phyloP scores from a whole-genome alignment of 1,140 invertebrate species.

The Cephus cinctus region DNA sequence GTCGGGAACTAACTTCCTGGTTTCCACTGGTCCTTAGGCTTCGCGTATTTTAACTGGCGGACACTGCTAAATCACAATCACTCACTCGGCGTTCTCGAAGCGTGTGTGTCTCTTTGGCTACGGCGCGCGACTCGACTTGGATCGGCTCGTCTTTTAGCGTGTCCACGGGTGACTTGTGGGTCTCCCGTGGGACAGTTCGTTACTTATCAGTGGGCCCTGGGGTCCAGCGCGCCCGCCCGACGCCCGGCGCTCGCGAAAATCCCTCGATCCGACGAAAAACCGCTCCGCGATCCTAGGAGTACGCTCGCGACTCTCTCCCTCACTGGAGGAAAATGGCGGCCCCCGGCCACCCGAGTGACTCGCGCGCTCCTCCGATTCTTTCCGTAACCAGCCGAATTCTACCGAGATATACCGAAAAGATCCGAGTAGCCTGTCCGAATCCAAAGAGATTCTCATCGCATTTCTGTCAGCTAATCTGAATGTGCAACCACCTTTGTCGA shows the following conservation, averaged over 20 bases:
- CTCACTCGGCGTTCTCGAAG: neutral
- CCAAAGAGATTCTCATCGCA: no score
- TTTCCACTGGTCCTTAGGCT: slow-evolving; percentile 12
- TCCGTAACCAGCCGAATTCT: slow-evolving; percentile 12
- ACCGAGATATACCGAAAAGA: neutral
- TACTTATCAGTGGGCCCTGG: slow-evolving; percentile 25
- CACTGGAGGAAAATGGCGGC: slow-evolving; percentile 51
- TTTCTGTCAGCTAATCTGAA: no score
- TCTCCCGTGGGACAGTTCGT: slow-evolving; percentile 21
- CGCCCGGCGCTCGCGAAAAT: slow-evolving; percentile 25
- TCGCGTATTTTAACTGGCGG: slow-evolving; percentile 1
- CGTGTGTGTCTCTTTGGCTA: neutral
- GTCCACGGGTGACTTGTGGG: slow-evolving; percentile 23
- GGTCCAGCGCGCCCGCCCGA: slow-evolving; percentile 28
- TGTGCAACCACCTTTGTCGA: no score
- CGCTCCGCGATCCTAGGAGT: slow-evolving; percentile 22
- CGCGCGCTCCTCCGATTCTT: slow-evolving; percentile 35
- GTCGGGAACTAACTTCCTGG: slow-evolving; percentile 35
- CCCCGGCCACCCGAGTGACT: slow-evolving; percentile 43
- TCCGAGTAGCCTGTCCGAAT: neutral
- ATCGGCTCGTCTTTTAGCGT: slow-evolving; percentile 17
- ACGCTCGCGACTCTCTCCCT: slow-evolving; percentile 45
- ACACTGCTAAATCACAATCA: neutral
- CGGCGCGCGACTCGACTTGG: slow-evolving; percentile 13
- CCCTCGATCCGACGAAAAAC: slow-evolving; percentile 24